Evolutionary conservation across 1,140 invertebrate genomes (phyloP), one percentile per base, ranked within the genome.

Genomic region (Drusus annulatus): DNA sequence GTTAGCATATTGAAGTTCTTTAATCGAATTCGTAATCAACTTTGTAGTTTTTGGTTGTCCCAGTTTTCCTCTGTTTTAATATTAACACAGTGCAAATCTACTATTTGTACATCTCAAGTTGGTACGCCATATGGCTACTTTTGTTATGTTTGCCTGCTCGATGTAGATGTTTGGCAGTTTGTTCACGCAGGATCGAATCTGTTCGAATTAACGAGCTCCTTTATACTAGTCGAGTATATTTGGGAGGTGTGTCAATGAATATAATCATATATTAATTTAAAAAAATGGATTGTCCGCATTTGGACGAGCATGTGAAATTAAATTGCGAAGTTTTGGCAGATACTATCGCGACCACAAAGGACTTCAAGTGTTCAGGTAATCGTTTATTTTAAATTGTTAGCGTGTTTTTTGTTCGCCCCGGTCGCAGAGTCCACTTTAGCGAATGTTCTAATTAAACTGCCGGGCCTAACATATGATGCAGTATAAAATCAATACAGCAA

Each of bases 201-300:
- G 63, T 51, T 58, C 21, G 50, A 17, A 25, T 31, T 58, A 31
- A 36, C 69, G 50, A 56, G 45, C 23, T 69, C 51, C 19, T 21
- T 23, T 50, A 78, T 78, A 17, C 62, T 19, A 54, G 3, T 69
- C 23, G 6, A 58, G 36, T 56, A 17, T 28, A 36, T 28, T 69
- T 21, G 62, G 63, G 52, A 63, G 76, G 63, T 36, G 65, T 69
- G 25, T 78, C 76, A 31, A 78, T 69, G 76, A 78, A 68, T 63
- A 69, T 56, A 69, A 15, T 31, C 54, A n/a, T 45, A 78, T 36
- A 36, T 36, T 69, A 45, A 65, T 21, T 19, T 16, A 31, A 28
- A 84, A 87, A 87, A 87, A 92, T 92, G 91, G 91, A 92, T 89
- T 92, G 91, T 87, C 88, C 90, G 85, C 91, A 92, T 88, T 89